Conservation (phyloP, 1,140 invertebrate species). For the Bombus waltoni region DNA sequence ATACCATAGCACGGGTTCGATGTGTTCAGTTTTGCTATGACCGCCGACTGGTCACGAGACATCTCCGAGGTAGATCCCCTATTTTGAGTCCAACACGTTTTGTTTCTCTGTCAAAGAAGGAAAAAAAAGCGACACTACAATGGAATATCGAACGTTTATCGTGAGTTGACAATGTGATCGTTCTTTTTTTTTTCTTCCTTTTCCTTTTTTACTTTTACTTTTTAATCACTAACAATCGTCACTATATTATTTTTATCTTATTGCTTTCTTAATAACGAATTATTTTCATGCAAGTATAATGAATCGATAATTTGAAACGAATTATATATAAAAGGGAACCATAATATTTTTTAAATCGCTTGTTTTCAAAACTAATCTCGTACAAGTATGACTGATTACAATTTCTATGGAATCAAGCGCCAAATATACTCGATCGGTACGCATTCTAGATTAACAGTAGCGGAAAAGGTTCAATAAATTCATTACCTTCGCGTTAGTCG, state of each 20-base stretch:
- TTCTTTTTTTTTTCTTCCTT: conserved; percentile 5
- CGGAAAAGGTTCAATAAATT: conserved; percentile 25
- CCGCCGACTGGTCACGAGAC: conserved; percentile 72
- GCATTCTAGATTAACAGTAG: neutral
- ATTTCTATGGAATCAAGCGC: neutral
- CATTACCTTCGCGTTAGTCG: conserved; percentile 46
- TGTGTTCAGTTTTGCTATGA: conserved; percentile 80
- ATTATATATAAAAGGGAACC: neutral
- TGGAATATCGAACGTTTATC: conserved; percentile 78
- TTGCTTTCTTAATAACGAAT: neutral
- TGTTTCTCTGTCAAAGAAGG: conserved; percentile 14
- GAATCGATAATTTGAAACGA: neutral
- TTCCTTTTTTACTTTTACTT: neutral
- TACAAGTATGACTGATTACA: neutral
- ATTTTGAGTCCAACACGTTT: conserved; percentile 18
- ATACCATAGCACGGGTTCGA: conserved; percentile 69
- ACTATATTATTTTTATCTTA: neutral
- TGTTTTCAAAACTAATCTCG: too few species aligned
- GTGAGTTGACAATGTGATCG: conserved; percentile 69
- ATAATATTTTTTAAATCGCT: neutral
- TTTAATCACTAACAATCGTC: neutral
- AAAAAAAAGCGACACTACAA: conserved; percentile 50
- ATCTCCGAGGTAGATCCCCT: conserved; percentile 42
- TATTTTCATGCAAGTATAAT: neutral
- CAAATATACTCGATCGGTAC: conserved; percentile 36